A percentile compares a stretch with the other conserved stretches of the same genome.
Evolutionary conservation across 2,797 vertebrate species (phyloP).

Genomic region (Acanthurus tractus): DNA sequence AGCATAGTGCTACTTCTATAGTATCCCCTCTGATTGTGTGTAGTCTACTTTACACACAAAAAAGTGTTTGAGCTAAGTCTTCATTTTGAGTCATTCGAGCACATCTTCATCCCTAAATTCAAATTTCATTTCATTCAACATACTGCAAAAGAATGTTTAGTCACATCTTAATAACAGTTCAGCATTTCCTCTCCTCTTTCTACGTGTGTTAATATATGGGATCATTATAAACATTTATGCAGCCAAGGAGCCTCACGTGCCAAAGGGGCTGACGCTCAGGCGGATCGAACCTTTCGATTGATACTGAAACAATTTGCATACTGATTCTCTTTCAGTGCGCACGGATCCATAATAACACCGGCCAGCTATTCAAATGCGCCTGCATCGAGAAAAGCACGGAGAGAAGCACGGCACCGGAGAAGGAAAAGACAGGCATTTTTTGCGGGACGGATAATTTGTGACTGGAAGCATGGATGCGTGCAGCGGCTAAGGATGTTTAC

Average conservation of each 20-base stretch:
- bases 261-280: constrained; percentile 92
- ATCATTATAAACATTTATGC: constrained; percentile 81
- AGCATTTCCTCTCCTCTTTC: constrained; percentile 1
- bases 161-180: constrained; percentile 15
- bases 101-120: constrained; percentile 22
- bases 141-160: constrained; percentile 17
- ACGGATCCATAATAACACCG: constrained; percentile 93
- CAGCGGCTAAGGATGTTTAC: constrained; percentile 80
- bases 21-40: background rate
- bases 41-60: constrained; percentile 10
- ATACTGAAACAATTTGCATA: constrained; percentile 99
- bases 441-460: constrained; percentile 83
- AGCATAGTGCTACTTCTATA: background rate
- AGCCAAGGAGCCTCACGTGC: constrained; percentile 87
- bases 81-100: constrained; percentile 8
- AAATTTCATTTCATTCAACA: constrained; percentile 17
- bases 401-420: constrained; percentile 77
- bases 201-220: constrained; percentile 56
- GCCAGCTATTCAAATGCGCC: constrained; percentile 95
- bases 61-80: constrained; percentile 1
- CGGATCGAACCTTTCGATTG: constrained; percentile 99
- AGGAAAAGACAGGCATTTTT: constrained; percentile 77
- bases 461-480: constrained; percentile 76
- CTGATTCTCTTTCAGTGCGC: constrained; percentile 94
- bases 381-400: constrained; percentile 90